phyloP scores from a whole-genome alignment of 2,888 invertebrate genomes.

The Tetanocera ferruginea region DNA sequence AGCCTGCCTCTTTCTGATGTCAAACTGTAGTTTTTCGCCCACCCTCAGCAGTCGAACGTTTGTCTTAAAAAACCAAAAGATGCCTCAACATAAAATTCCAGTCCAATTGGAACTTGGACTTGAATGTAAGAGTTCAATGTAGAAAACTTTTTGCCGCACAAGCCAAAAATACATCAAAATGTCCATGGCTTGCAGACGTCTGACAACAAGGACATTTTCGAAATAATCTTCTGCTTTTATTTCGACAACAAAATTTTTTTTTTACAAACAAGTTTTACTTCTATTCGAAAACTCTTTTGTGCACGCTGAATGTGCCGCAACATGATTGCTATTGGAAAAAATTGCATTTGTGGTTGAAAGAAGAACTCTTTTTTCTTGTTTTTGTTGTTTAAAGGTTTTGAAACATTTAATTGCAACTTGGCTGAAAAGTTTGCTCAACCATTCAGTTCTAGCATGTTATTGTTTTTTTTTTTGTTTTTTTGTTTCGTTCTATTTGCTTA shows the following conservation, averaged over 20 bases:
- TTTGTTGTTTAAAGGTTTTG: conserved; percentile 10
- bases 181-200: background rate
- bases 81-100: background rate
- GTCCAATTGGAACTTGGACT: background rate
- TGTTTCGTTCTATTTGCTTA: background rate
- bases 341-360: too few relatives aligned
- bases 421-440: conserved; percentile 11
- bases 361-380: background rate
- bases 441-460: background rate
- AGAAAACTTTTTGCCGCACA: conserved; percentile 14
- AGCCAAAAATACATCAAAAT: conserved; percentile 14
- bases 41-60: background rate
- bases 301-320: background rate
- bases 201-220: conserved; percentile 17
- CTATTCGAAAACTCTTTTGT: background rate
- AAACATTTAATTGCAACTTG: conserved; percentile 27
- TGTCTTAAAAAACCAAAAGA: background rate
- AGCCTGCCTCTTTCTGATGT: background rate
- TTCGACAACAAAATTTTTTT: background rate
- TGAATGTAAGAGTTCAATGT: conserved; percentile 6
- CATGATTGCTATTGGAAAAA: background rate
- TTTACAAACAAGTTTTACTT: background rate
- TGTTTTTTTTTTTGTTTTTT: background rate
- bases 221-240: background rate
- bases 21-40: background rate